These are phyloP conservation scores for Anseranas semipalmata DNA, from an alignment of 2,113 vertebrate genomes.

Conservation along the genomic window DNA sequence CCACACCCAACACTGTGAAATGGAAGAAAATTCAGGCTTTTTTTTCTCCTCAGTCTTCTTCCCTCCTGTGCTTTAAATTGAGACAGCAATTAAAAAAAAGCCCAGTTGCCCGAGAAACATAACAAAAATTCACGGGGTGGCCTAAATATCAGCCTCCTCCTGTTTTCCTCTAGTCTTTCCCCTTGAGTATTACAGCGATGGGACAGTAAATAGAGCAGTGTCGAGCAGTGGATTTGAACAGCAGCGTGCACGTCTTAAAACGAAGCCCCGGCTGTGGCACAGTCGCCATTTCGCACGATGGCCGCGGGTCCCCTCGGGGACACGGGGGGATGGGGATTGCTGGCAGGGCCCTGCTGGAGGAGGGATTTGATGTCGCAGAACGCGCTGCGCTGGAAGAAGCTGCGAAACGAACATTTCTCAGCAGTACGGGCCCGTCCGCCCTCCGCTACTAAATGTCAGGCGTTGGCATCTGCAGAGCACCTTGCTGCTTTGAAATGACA, in stretches of 20 bases:
- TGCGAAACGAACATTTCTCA: neutral
- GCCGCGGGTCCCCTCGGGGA: rapidly evolving
- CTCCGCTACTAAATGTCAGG: slow-evolving; percentile 41
- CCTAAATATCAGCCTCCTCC: neutral
- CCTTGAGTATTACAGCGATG: neutral
- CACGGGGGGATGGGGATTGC: neutral
- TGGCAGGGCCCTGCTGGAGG: neutral
- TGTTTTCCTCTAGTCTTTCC: neutral
- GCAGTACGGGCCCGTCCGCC: neutral
- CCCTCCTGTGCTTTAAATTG: neutral
- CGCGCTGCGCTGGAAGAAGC: neutral
- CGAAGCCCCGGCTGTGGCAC: neutral
- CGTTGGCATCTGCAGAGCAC: slow-evolving; percentile 29
- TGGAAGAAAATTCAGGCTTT: neutral
- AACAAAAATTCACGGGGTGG: neutral
- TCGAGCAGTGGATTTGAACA: neutral
- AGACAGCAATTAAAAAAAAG: neutral
- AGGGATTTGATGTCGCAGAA: neutral
- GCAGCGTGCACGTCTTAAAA: neutral
- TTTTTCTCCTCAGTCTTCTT: neutral
- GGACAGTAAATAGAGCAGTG: neutral
- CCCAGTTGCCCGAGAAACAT: neutral
- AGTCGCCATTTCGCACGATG: rapidly evolving
- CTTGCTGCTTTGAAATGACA: slow-evolving; percentile 61
- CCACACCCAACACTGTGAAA: neutral